Evolutionary conservation across 2,888 invertebrate genomes (phyloP).

Genomic region (Ectemnius lituratus): DNA sequence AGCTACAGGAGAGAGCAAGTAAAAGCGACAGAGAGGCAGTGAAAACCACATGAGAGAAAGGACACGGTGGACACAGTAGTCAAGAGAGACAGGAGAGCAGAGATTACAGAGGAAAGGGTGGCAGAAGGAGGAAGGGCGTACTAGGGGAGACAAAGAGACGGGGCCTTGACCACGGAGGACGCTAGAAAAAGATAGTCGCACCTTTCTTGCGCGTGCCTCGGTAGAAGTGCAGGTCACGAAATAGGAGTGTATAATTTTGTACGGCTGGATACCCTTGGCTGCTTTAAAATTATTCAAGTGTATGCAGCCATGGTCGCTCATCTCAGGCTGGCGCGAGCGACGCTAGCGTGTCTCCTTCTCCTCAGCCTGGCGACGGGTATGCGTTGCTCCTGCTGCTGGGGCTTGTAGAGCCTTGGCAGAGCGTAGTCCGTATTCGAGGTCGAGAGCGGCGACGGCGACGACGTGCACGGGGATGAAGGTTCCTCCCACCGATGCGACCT

Average conservation of each 20-base stretch:
- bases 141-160: neutral
- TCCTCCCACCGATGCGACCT: neutral
- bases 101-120: neutral
- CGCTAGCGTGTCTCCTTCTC: conserved; percentile 44
- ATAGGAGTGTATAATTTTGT: conserved; percentile 90
- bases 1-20: too few species aligned
- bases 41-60: too few species aligned
- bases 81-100: neutral
- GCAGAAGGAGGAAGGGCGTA: neutral
- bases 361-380: conserved; percentile 30
- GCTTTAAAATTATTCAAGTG: conserved; percentile 90
- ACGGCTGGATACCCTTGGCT: conserved; percentile 86
- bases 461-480: conserved; percentile 44
- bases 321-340: conserved; percentile 73
- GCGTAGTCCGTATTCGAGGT: conserved; percentile 61
- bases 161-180: conserved; percentile 34
- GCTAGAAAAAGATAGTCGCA: conserved; percentile 73
- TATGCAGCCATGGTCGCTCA: conserved; percentile 87
- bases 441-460: conserved; percentile 62
- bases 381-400: conserved; percentile 30
- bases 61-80: too few species aligned
- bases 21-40: too few species aligned
- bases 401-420: conserved; percentile 48
- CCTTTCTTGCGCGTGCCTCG: conserved; percentile 91
- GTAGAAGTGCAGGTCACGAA: conserved; percentile 90